Base-by-base conservation (phyloP, 2,888 invertebrate species). In the Aelia acuminata region DNA sequence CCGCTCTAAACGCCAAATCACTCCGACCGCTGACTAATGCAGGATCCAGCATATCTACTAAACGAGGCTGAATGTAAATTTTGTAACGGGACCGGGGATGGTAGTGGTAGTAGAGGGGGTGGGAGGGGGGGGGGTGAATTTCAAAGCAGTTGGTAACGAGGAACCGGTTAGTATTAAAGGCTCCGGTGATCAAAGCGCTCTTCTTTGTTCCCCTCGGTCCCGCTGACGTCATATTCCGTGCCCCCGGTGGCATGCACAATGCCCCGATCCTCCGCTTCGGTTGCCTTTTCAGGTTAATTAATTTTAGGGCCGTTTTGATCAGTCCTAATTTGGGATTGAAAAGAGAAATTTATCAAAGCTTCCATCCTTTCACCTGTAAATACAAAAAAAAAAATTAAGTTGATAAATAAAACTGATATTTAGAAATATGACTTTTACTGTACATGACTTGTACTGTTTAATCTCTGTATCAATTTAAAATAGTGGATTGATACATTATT, bases 91-190 rank as follows among this genome's bases (percentile, higher is more conserved):
- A 10, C 31, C 1, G 15, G 31, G 20, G 31, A 11, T 11, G 11
- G 3, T n/a, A n/a, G n/a, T n/a, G n/a, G n/a, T n/a, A n/a, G n/a
- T n/a, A n/a, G n/a, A n/a, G n/a, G n/a, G n/a, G n/a, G n/a, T n/a
- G n/a, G n/a, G n/a, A n/a, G n/a, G n/a, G n/a, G n/a, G n/a, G n/a
- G n/a, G n/a, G n/a, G n/a, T n/a, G 35, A 20, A 70, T 70, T 70
- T 70, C 31, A 70, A 70, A 70, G 63, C 63, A 35, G 5, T 70
- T 70, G 20, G 31, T 70, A 70, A 70, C 63, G 63, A 70, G 63
- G 18, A 31, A 3, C 35, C 35, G 63, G 31, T 70, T 35, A 35
- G 63, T 31, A 70, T 70, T 70, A 70, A 70, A 31, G 63, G 31
- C 63, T 63, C 8, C 63, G 63, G 5, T 70, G 63, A 70, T 70